Evolutionary conservation across 2,797 vertebrate species (phyloP), one percentile per base, ranked within the genome.

Genomic region (Okamejei kenojei): DNA sequence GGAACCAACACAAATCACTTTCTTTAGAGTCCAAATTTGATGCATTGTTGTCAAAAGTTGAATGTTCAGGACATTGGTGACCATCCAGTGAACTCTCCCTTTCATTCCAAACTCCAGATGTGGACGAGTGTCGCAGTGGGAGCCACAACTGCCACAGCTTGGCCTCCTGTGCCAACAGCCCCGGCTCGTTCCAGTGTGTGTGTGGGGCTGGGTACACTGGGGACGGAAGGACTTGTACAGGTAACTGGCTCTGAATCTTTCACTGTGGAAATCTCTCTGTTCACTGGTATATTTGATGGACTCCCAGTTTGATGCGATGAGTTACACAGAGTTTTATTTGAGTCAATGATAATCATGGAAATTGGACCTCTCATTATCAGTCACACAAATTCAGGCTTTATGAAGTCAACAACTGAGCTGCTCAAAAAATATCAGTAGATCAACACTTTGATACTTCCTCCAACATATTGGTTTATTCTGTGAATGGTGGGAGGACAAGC

Each of bases 131-230:
- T 88, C n/a, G 35, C 32, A 68, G 15, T 68, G 84, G 63, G 65
- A 88, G 84, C n/a, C 63, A 88, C 15, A 19, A 68, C n/a, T 88
- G 84, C 21, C 84, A 68, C 84, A 88, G 84, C 84, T 88, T n/a
- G 15, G 63, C 84, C 84, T 88, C 63, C 84, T 88, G 84, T 88
- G 35, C 32, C 84, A 88, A 88, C 84, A 88, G 63, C 61, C 61
- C 84, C 1, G 63, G 84, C 61, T 88, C 84, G 1, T 88, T 68
- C 61, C 84, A 68, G 65, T 88, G 84, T 68, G 84, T 88, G 61
- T 88, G 84, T 88, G 4, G 63, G n/a, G 61, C 61, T 88, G 84
- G 84, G 8, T 19, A 65, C 8, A 88, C 84, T 88, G 84, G 84
- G 21, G 84, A 88, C 11, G 84, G 84, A 68, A 35, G 17, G 61